These are phyloP conservation scores for Micropoecilia bifurca DNA, from an alignment of 2,797 vertebrate species.

Conservation along the genomic window DNA sequence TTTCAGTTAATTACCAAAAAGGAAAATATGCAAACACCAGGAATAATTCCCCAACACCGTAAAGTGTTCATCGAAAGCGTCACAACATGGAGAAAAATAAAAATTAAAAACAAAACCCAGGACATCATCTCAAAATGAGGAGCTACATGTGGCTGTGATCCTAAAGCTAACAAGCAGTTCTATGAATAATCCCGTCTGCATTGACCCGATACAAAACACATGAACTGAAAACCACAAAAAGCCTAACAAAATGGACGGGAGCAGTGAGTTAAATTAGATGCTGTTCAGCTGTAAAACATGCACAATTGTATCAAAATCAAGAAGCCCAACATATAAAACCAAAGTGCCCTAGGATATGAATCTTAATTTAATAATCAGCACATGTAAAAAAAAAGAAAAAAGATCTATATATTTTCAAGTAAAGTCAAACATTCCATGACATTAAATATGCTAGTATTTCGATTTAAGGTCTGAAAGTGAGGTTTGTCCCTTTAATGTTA, in stretches of 20 bases:
- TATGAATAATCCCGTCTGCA: constrained; percentile 17
- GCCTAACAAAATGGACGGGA: constrained; percentile 10
- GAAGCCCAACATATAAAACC: constrained; percentile 17
- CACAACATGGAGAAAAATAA: constrained; percentile 38
- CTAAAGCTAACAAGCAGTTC: constrained; percentile 31
- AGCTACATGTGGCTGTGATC: constrained; percentile 29
- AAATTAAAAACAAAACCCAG: constrained; percentile 23
- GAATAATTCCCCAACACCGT: constrained; percentile 49
- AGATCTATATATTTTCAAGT: constrained; percentile 54
- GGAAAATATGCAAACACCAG: constrained; percentile 32
- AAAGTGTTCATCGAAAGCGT: constrained; percentile 60
- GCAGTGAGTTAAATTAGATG: constrained; percentile 7
- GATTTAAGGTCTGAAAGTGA: constrained; percentile 27
- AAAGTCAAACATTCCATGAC: constrained; percentile 47
- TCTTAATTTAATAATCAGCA: constrained; percentile 25
- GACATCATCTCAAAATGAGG: constrained; percentile 35
- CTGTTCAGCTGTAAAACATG: constrained; percentile 46
- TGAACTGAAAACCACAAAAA: constrained; percentile 12
- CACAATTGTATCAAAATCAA: constrained; percentile 48
- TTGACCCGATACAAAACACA: constrained; percentile 17
- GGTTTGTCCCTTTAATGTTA: constrained; percentile 4
- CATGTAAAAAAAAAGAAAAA: constrained; percentile 44
- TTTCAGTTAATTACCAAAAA: constrained; percentile 5
- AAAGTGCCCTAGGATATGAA: constrained; percentile 8
- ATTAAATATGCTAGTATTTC: constrained; percentile 46